Evolutionary conservation across 2,888 invertebrate genomes (phyloP), one percentile per base, ranked within the genome.

Genomic region (Amorpha juglandis): DNA sequence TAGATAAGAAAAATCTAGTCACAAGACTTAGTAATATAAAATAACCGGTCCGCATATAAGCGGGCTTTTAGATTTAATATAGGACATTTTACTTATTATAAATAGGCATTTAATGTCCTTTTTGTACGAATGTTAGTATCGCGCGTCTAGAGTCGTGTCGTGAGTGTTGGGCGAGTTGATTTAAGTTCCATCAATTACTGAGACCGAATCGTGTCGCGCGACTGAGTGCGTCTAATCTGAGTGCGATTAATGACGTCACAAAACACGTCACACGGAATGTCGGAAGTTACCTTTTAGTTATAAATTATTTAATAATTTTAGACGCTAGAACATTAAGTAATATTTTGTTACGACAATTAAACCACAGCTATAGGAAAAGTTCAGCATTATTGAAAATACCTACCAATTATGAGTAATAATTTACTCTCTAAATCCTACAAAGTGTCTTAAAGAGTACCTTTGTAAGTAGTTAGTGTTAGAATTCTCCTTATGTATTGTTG

Each of bases 1-100:
- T 90, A 89, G 85, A 80, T 92, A 92, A 91, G 91, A 81, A 89
- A 91, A 91, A 90, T 93, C 93, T 93, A 93, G 93, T 93, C 93
- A 93, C 86, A 89, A 90, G 93, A 93, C 93, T 92, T 92, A 92
- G 91, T 90, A 89, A 88, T 88, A 86, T 82, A 81, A 77, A 87
- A 87, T 89, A 87, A 85, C 87, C 83, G 82, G 90, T 91, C 91
- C 89, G 87, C 85, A 83, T 80, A 83, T 75, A 82, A 75, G 84
- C 86, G 91, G 88, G 89, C 83, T 84, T 91, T 89, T 90, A 88
- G 89, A 88, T 81, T 84, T 85, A 85, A 82, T 83, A 81, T 88
- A 87, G 83, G 83, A 81, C 80, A 75, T 80, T 73, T 76, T 80
- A 78, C 70, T 78, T 80, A 78, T 77, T 74, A 81, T 78, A 72